phyloP scores from a whole-genome alignment of 2,113 vertebrate species.

The Toxotes chatareus region DNA sequence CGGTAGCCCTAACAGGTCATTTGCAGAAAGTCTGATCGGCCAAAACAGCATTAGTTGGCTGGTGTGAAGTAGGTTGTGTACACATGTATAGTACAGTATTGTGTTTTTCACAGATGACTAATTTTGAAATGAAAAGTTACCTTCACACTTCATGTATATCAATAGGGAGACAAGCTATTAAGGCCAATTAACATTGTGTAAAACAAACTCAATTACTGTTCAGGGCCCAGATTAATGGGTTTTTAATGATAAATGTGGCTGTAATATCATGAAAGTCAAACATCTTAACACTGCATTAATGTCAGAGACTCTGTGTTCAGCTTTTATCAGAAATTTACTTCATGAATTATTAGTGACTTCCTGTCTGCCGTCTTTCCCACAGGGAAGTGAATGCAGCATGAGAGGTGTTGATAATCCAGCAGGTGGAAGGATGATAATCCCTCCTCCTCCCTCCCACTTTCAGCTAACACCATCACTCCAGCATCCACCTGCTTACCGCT shows the following conservation, averaged over 20 bases:
- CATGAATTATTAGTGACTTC: constrained; percentile 21
- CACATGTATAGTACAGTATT: background rate
- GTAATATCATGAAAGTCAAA: background rate
- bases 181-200: background rate
- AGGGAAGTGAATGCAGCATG: constrained; percentile 62
- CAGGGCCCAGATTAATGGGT: background rate
- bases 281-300: background rate
- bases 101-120: background rate
- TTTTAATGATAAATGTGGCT: background rate
- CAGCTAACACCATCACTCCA: constrained; percentile 60
- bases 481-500: constrained; percentile 80
- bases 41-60: too few relatives aligned
- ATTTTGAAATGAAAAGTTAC: background rate
- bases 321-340: background rate
- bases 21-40: background rate
- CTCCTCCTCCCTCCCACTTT: constrained; percentile 77
- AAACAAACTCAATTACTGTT: background rate
- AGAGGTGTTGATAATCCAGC: constrained; percentile 71
- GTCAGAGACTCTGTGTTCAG: too few relatives aligned
- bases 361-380: constrained; percentile 51
- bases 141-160: background rate
- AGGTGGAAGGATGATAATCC: constrained; percentile 71
- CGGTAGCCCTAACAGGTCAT: background rate
- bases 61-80: background rate
- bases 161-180: background rate